Evolutionary conservation across 2,888 invertebrate genomes (phyloP).

Genomic region (Phortica okadai): DNA sequence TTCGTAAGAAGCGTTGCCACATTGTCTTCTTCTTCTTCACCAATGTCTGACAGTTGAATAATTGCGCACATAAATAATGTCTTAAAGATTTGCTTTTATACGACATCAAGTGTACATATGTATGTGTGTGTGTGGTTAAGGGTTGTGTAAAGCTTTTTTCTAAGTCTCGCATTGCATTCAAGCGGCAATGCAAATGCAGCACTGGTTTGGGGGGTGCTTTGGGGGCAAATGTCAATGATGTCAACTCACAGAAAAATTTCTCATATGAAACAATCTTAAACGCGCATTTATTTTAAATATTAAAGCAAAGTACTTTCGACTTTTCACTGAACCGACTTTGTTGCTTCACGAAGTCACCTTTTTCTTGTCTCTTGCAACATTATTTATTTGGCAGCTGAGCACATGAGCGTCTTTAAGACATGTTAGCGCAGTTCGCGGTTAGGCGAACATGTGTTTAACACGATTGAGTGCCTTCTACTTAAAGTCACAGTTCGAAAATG

Average conservation of each 20-base stretch:
- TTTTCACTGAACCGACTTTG: background rate
- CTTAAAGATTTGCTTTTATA: slow-evolving; percentile 37
- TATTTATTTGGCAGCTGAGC: slow-evolving; percentile 9
- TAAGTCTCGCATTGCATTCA: too few species aligned
- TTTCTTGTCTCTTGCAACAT: background rate
- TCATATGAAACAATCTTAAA: slow-evolving; percentile 40
- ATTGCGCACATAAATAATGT: slow-evolving; percentile 60
- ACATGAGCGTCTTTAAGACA: background rate
- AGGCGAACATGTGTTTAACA: background rate
- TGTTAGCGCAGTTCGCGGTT: background rate
- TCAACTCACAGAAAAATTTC: background rate
- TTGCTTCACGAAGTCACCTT: background rate
- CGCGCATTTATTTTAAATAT: slow-evolving; percentile 31
- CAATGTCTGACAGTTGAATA: slow-evolving; percentile 45
- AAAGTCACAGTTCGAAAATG: too few species aligned
- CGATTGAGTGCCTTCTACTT: too few species aligned
- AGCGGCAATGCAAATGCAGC: background rate
- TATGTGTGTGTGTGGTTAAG: background rate
- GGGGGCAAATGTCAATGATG: background rate
- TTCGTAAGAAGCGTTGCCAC: background rate
- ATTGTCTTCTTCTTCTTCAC: slow-evolving; percentile 1
- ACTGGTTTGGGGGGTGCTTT: background rate
- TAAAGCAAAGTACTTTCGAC: slow-evolving; percentile 14
- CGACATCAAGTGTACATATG: too few species aligned
- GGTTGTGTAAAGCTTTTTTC: too few species aligned